Evolutionary conservation across 2,797 vertebrate species (phyloP).

Genomic region (Manis javanica): DNA sequence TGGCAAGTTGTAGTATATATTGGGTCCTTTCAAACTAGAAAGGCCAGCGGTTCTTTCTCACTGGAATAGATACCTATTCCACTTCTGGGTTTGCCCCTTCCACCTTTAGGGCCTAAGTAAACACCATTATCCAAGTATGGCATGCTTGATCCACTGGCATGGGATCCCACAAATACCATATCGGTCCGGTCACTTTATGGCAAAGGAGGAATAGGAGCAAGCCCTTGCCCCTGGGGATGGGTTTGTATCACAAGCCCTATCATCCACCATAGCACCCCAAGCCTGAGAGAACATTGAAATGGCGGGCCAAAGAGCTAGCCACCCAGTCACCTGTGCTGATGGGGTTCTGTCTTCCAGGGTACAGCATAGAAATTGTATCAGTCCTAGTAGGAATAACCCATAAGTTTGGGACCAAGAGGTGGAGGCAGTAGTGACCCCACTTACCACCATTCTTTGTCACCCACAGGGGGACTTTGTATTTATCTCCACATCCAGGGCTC

Average conservation of each 20-base stretch:
- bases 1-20: background rate
- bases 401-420: background rate
- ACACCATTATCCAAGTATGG: background rate
- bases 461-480: background rate
- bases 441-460: background rate
- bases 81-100: background rate
- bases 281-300: background rate
- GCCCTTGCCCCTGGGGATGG: background rate
- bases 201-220: background rate
- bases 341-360: background rate
- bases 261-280: background rate
- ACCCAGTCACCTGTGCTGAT: background rate
- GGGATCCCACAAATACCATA: background rate
- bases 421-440: background rate
- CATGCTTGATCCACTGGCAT: background rate
- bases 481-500: background rate
- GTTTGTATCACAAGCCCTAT: background rate
- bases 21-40: background rate
- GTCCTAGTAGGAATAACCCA: background rate
- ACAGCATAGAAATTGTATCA: background rate
- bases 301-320: background rate
- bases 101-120: background rate
- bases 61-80: background rate
- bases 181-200: background rate
- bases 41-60: background rate